Evolutionary conservation across 2,797 vertebrate genomes (phyloP).

Genomic region (Oophaga sylvatica): DNA sequence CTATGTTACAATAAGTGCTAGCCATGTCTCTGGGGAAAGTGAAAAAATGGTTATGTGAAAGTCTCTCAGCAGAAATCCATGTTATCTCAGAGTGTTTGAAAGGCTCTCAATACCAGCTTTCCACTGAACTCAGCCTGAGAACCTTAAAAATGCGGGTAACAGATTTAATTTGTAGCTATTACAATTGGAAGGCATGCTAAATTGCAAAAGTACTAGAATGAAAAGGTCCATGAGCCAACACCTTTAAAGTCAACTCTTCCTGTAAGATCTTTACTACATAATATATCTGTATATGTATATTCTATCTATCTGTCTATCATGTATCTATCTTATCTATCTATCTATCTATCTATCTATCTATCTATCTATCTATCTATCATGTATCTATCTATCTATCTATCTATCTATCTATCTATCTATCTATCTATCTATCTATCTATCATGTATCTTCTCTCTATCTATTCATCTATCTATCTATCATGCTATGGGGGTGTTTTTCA

Average conservation of each 20-base stretch:
- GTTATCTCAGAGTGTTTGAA: conserved; percentile 5
- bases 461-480: no score
- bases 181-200: background rate
- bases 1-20: conserved; percentile 20
- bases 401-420: no score
- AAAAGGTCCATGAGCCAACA: conserved; percentile 1
- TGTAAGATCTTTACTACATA: background rate
- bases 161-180: conserved; percentile 15
- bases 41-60: conserved; percentile 8
- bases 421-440: no score
- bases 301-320: no score
- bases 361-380: no score
- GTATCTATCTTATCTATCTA: no score
- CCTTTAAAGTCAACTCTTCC: background rate
- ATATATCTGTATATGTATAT: no score
- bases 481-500: no score
- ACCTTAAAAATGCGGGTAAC: conserved; percentile 3
- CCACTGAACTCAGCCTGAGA: conserved; percentile 2
- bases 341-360: no score
- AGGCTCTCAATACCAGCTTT: background rate
- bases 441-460: no score
- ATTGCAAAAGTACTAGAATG: background rate
- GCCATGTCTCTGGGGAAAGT: conserved; percentile 10
- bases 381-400: no score
- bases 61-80: conserved; percentile 19